Evolutionary conservation across 2,888 invertebrate species (phyloP), one percentile per base, ranked within the genome.

Genomic region (Pyrocoelia pectoralis): DNA sequence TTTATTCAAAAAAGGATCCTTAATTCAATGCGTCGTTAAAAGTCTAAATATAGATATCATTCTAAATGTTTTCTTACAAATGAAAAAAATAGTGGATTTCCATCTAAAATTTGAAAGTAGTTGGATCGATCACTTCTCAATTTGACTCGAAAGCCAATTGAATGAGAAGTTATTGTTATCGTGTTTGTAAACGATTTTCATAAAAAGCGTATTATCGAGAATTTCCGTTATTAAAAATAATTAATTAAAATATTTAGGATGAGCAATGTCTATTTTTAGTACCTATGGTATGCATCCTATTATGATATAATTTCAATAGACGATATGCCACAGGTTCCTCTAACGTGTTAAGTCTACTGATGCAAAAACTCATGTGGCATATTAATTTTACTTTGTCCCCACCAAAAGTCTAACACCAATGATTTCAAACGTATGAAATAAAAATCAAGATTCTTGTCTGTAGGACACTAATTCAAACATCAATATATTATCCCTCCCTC

Each of bases 381-480:
- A 65, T 64, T 68, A 69, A 68, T 65, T 66, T 67, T 68, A 67
- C 67, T 56, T 64, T 70, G 76, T 76, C 76, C 77, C 74, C 75
- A 73, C 74, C 69, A 40, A 59, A 68, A 70, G 67, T 53, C 73
- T 57, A 60, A 66, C 77, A 77, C 78, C 79, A 78, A 79, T 79
- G 77, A 77, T 74, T 78, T 73, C 72, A 70, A 74, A 76, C 76
- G 77, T 74, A 77, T 76, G 76, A 75, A 72, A 76, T 76, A 75
- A 76, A 76, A 77, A 72, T 70, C 68, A 66, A 74, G 76, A 76
- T 77, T 73, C 74, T 73, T 74, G 76, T 75, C 74, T 73, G 72
- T 76, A 76, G 74, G 77, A 78, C 77, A 78, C 77, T 78, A 78
- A 79, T 77, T 79, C 78, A 77, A 79, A 79, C 78, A 78, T 79